Base-by-base conservation (phyloP, 2,113 vertebrate species). In the Burhinus oedicnemus region DNA sequence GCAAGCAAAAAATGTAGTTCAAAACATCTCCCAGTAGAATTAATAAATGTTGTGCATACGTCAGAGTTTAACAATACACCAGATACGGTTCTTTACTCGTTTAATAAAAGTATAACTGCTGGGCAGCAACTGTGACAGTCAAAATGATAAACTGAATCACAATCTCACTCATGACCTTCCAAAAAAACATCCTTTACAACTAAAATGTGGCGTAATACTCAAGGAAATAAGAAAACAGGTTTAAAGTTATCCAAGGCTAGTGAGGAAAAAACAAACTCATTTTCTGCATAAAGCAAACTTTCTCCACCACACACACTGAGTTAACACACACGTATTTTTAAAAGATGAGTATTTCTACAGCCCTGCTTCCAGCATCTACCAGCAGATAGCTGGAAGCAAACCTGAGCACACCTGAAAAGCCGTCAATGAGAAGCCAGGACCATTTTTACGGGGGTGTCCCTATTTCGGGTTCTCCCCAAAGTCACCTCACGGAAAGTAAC, bases 181-280 rank as follows among this genome's bases (percentile, higher is more conserved):
- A 47, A 52, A 58, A 87, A 17, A 76, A 19, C 12, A 61, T 11
- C 8, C 3, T 60, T 69, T 62, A n/a, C 21, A 75, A 71, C 16
- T 71, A 23, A 22, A 34, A 89, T 16, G 5, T 57, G 5, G 1
- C 21, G 82, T 60, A 51, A 23, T 38, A 40, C 22, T 2, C 16
- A 57, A 66, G 7, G 15, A 82, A 55, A 38, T 18, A 11, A 40
- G 21, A 55, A 93, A 78, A n/a, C 23, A 23, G 25, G 66, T 90
- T 52, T n/a, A 11, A 47, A 51, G 23, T 42, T 44, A 79, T 3
- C 8, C 32, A 64, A 49, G 47, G 3, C 3, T 23, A 57, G 38
- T 0, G 3, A 22, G 12, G 7, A 8, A 34, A 34, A 71, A 51
- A 20, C 27, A 40, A 38, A 3, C 7, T 44, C 7, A 1, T 40